A percentile compares a stretch with the other conserved stretches of the same genome.
Evolutionary conservation across 2,797 vertebrate species (phyloP).

Genomic region (Podarcis siculus): DNA sequence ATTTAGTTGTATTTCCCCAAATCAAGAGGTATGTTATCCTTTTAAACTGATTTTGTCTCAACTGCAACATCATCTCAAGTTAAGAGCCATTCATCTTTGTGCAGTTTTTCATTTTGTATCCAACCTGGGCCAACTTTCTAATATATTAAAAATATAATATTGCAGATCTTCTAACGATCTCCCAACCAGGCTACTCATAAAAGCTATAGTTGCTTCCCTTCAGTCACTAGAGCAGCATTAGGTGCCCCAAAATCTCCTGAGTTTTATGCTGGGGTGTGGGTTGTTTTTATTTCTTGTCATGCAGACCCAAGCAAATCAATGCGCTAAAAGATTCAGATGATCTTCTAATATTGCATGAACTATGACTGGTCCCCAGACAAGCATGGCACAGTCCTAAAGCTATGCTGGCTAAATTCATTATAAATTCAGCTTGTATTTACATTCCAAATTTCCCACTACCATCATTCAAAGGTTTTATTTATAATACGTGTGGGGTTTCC

Average conservation of each 20-base stretch:
- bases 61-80: not conserved
- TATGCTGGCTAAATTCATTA: not conserved
- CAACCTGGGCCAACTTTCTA: not conserved
- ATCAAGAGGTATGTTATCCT: not conserved
- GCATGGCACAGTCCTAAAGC: not conserved
- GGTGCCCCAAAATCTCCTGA: too few species aligned
- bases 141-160: not conserved
- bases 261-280: too few species aligned
- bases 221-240: not conserved
- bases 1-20: not conserved
- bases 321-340: not conserved
- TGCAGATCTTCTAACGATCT: not conserved
- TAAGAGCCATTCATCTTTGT: not conserved
- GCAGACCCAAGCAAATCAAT: not conserved
- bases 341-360: not conserved
- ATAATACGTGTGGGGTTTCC: not conserved
- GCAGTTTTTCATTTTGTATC: not conserved
- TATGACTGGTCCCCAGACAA: not conserved
- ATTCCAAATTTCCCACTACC: not conserved
- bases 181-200: not conserved
- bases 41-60: not conserved
- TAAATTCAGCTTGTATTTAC: not conserved
- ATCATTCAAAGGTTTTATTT: constrained; percentile 10
- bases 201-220: not conserved
- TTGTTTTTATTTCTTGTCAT: not conserved